Base-by-base conservation (phyloP, 2,113 vertebrate species). In the Misgurnus anguillicaudatus region DNA sequence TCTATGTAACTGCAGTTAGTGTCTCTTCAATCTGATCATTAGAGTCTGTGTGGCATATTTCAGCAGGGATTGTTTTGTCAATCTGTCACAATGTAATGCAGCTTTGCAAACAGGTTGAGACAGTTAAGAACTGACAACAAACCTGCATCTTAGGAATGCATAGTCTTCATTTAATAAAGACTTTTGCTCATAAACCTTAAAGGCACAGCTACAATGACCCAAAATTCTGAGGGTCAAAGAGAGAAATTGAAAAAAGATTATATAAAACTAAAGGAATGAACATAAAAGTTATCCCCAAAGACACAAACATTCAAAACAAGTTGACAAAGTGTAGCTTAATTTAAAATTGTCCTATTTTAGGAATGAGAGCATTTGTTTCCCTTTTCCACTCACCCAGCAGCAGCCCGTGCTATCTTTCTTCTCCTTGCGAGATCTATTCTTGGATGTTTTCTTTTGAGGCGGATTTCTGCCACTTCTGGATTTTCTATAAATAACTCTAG, bases 361-460 rank as follows among this genome's bases (percentile, higher is more conserved):
- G 24, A 67, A 75, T 17, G 21, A 68, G 39, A 63, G 64, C 65
- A 79, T n/a, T 61, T 69, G 42, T 74, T 83, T 69, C 77, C 53
- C 39, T 79, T 79, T 75, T 79, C 75, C 61, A 74, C 42, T 69
- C 61, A 73, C 19, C 31, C 42, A 14, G 24, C 24, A 14, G 5
- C 36, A 38, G 60, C 42, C 41, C 60, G 16, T 51, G 24, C 53
- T 79, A 42, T 57, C 65, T 75, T 57, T 60, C 57, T 76, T 81
- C 77, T 70, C 16, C 51, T 58, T 61, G 17, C 58, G 39, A 24
- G 38, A 76, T 47, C 79, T 84, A 75, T 78, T 81, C 51, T 76
- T n/a, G 60, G 24, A 4, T 65, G 51, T 81, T 84, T 84, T 66
- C 71, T 84, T 84, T 81, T 48, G 45, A 74, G 63, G 69, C 81